Percentiles rank a stretch among this genome's conserved stretches.
Evolutionary conservation across 2,888 invertebrate genomes (phyloP).

Genomic region (Agonum fuliginosum): DNA sequence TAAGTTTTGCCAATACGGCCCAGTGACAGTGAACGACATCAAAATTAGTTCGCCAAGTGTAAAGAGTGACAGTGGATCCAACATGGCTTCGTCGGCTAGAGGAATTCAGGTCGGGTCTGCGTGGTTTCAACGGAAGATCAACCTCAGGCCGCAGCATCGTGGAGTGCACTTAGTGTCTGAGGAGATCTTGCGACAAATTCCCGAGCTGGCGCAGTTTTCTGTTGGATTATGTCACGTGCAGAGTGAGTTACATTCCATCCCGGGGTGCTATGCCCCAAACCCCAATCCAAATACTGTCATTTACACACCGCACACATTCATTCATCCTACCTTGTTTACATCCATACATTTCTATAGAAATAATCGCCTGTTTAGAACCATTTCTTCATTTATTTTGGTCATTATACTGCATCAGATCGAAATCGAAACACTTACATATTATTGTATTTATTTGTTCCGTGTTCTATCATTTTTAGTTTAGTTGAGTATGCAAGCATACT

Average conservation of each 20-base stretch:
- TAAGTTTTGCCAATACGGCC: conserved; percentile 62
- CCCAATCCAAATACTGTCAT: conserved; percentile 44
- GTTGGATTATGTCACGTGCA: conserved; percentile 97
- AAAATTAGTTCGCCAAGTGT: conserved; percentile 60
- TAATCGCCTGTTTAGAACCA: conserved; percentile 27
- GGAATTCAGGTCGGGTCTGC: conserved; percentile 96
- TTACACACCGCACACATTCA: background rate
- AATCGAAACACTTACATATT: no score
- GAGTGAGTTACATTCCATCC: conserved; percentile 83
- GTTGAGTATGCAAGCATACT: no score
- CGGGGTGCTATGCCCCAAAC: conserved; percentile 49
- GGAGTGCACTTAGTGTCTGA: conserved; percentile 98
- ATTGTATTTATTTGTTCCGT: no score
- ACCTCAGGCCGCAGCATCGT: conserved; percentile 95
- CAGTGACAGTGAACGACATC: conserved; percentile 58
- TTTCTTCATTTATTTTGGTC: no score
- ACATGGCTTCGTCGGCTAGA: conserved; percentile 89
- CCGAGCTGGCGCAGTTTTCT: conserved; percentile 94
- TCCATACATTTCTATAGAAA: background rate
- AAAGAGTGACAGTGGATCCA: conserved; percentile 73
- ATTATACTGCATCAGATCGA: no score
- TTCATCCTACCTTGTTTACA: background rate
- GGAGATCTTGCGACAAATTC: conserved; percentile 95
- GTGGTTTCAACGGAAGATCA: conserved; percentile 98
- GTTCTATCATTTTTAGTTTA: no score